Evolutionary conservation across 1,140 invertebrate species (phyloP), one percentile per base, ranked within the genome.

Genomic region (Nylanderia fulva): DNA sequence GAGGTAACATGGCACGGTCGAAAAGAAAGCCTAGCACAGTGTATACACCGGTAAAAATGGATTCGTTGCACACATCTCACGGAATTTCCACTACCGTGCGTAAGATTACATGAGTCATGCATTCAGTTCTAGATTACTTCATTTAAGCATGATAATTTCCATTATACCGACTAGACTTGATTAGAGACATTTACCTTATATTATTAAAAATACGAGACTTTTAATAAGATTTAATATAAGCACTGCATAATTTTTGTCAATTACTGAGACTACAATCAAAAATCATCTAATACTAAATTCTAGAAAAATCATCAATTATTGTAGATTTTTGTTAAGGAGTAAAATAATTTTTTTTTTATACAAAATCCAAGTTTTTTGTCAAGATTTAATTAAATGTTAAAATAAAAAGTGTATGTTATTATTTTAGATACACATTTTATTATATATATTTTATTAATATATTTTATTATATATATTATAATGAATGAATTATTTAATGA

Each of bases 11-110:
- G 48, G 45, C 83, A 88, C 82, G 85, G 84, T 90, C 87, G 87
- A 89, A 91, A 92, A 92, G 92, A 93, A 93, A 93, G 92, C 90
- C 91, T 90, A 92, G 77, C 75, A 64, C 66, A 48, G 33, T 60
- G 45, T 7, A 75, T 39, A 68, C 64, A 42, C 83, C 75, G 84
- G 86, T 90, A 89, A 80, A 85, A 93, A 92, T 80, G 84, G 86
- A 87, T 85, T 90, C 88, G 82, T 86, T 77, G 90, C 80, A 74
- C 29, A 33, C 29, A 3, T 69, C 87, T 92, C 90, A 91, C 90
- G 92, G 88, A 91, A 92, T 89, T 74, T 29, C 27, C 11, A 48
- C 4, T 1, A 4, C 3, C 39, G 29, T 21, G 15, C 36, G 18
- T 18, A 45, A 56, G 21, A 71, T 71, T 24, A 21, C 3, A 54